These are phyloP conservation scores for Rhopalosiphum padi DNA, from an alignment of 1,140 invertebrate genomes.

Conservation along the genomic window DNA sequence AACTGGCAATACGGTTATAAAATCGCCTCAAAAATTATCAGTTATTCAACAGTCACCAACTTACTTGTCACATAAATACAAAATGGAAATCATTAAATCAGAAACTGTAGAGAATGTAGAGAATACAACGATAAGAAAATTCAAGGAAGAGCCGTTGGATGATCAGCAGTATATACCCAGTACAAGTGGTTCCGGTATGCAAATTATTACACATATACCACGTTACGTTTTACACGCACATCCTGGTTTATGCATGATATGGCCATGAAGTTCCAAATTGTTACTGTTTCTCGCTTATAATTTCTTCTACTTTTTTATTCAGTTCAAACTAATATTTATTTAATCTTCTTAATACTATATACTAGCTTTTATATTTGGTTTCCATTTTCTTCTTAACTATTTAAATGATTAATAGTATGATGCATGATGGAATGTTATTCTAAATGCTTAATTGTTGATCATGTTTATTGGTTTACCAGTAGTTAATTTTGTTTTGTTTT, in stretches of 20 bases:
- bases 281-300: constrained; percentile 46
- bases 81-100: not conserved
- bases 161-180: constrained; percentile 48
- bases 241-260: constrained; percentile 36
- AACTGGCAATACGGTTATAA: constrained; percentile 30
- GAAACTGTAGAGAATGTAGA: constrained; percentile 28
- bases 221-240: constrained; percentile 40
- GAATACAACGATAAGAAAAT: not conserved
- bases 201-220: constrained; percentile 56
- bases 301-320: constrained; percentile 31
- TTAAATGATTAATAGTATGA: constrained; percentile 5
- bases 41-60: constrained; percentile 53
- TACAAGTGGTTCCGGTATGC: constrained; percentile 55
- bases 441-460: not conserved
- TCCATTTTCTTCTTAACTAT: not conserved
- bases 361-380: constrained; percentile 43
- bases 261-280: constrained; percentile 39
- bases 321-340: constrained; percentile 8
- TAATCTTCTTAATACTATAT: constrained; percentile 17
- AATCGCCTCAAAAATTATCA: constrained; percentile 40
- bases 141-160: not conserved
- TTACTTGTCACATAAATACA: constrained; percentile 30
- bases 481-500: constrained; percentile 23
- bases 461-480: constrained; percentile 15
- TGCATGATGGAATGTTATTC: not conserved